Conservation (phyloP, 2,888 invertebrate genomes). For the Dorcus hopei region DNA sequence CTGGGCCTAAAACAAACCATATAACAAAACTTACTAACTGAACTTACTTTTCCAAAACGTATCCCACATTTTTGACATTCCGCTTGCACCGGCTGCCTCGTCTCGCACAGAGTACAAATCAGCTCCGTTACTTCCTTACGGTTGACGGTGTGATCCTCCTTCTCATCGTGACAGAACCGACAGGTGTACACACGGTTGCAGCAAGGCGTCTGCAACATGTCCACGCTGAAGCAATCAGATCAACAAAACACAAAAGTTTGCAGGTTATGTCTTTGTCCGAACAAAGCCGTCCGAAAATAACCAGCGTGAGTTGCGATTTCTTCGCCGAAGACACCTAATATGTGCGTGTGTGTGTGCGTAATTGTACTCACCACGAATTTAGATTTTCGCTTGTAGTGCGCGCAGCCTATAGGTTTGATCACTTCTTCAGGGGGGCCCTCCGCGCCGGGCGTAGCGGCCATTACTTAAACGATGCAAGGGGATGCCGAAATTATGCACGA, state of each 20-base stretch:
- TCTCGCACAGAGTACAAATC: conserved; percentile 79
- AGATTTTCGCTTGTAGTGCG: conserved; percentile 80
- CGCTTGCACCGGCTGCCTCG: conserved; percentile 75
- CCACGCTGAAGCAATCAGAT: background rate
- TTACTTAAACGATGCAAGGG: background rate
- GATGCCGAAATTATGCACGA: no score
- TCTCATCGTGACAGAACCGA: conserved; percentile 87
- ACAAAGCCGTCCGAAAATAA: conserved; percentile 19
- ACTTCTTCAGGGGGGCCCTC: conserved; percentile 47
- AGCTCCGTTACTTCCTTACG: conserved; percentile 79
- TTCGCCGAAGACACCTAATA: background rate
- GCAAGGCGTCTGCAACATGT: conserved; percentile 73
- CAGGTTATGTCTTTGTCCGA: background rate
- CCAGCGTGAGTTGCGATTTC: background rate
- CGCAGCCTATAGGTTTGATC: conserved; percentile 65
- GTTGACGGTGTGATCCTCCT: conserved; percentile 78
- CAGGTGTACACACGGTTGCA: conserved; percentile 86
- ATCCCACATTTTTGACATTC: conserved; percentile 75
- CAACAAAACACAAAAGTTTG: background rate
- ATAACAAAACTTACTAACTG: background rate
- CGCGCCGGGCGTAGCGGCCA: conserved; percentile 41
- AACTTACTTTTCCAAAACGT: conserved; percentile 71
- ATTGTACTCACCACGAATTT: conserved; percentile 74
- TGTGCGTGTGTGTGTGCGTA: background rate
- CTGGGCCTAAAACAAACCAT: background rate